Conservation (phyloP, 2,113 vertebrate genomes). For the Phaethornis superciliosus region DNA sequence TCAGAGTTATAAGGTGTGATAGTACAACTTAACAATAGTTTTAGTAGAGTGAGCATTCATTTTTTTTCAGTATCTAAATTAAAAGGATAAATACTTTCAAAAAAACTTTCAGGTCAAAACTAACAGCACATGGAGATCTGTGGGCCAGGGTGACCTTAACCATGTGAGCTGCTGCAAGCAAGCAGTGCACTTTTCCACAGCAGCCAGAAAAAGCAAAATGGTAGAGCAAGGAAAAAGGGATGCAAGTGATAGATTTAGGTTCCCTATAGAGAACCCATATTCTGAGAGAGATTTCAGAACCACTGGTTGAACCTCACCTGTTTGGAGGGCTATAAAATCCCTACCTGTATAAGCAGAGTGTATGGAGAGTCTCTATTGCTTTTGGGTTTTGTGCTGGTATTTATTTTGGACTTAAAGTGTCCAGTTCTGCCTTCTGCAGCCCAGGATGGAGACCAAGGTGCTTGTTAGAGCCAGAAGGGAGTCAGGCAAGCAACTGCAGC, state of each 20-base stretch:
- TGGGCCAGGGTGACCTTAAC: not conserved
- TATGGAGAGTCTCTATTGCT: not conserved
- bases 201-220: fast-evolving
- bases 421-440: not conserved
- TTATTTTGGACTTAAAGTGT: not conserved
- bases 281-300: not conserved
- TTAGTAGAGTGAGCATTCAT: not conserved
- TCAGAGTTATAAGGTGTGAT: not conserved
- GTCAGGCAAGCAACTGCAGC: not conserved
- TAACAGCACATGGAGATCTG: not conserved
- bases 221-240: not conserved
- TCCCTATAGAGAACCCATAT: not conserved
- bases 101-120: not conserved
- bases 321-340: not conserved
- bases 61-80: not conserved
- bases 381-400: not conserved
- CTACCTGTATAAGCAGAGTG: not conserved
- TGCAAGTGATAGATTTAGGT: not conserved
- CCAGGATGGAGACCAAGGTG: not conserved
- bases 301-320: not conserved
- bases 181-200: not conserved
- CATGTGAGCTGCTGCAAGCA: not conserved
- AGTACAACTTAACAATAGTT: not conserved
- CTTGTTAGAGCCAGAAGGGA: not conserved
- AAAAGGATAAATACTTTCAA: not conserved